Evolutionary conservation across 1,140 invertebrate genomes (phyloP).

Genomic region (Doryteuthis pealeii): DNA sequence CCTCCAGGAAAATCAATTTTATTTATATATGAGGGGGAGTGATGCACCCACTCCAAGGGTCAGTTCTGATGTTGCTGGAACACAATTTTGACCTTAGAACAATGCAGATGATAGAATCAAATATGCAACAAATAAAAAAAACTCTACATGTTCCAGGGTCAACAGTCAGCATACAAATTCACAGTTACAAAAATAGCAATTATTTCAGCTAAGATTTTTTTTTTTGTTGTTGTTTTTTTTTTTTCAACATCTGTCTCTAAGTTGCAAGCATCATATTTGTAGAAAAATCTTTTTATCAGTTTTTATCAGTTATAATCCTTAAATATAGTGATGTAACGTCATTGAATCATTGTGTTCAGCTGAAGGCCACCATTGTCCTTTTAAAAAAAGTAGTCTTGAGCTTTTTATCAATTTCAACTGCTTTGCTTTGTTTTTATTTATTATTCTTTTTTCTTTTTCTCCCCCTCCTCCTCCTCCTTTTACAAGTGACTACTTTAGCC

Average conservation of each 20-base stretch:
- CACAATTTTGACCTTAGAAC: neutral
- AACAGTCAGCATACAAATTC: neutral
- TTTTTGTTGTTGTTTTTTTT: neutral
- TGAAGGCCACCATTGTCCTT: conserved; percentile 1
- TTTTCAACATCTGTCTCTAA: neutral
- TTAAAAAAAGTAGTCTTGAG: neutral
- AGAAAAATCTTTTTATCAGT: neutral
- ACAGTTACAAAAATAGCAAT: conserved; percentile 14
- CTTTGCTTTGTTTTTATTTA: too few species aligned
- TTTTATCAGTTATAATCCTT: neutral
- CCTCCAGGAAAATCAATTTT: too few species aligned
- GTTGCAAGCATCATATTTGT: conserved; percentile 7
- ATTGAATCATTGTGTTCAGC: conserved; percentile 4
- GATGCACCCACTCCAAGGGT: too few species aligned
- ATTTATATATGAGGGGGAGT: too few species aligned
- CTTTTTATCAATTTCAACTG: neutral
- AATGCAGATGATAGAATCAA: neutral
- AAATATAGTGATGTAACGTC: neutral
- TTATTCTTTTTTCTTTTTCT: too few species aligned
- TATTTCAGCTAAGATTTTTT: conserved; percentile 6
- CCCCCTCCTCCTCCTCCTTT: too few species aligned
- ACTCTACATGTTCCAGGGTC: neutral
- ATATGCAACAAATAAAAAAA: neutral
- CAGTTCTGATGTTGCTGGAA: neutral
- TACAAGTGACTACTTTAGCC: too few species aligned